phyloP scores from a whole-genome alignment of 2,797 vertebrate species.

The Myoxocephalus aenaeus region DNA sequence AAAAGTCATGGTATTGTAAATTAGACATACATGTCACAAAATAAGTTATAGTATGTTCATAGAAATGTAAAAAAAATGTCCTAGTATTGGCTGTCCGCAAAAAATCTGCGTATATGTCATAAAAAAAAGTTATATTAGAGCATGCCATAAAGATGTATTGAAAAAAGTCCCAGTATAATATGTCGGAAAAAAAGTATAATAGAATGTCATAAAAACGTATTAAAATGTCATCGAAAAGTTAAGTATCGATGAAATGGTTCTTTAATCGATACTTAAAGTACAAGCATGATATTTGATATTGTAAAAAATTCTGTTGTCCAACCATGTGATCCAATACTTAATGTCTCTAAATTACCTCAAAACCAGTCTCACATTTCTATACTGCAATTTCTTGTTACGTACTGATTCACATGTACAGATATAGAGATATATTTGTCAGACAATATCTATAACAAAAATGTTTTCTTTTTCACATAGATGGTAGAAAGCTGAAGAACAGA shows the following conservation, averaged over 20 bases:
- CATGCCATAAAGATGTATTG: too few relatives aligned
- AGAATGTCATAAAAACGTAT: too few relatives aligned
- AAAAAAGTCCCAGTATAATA: too few relatives aligned
- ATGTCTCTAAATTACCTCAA: neutral
- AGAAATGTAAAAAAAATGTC: too few relatives aligned
- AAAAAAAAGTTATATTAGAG: too few relatives aligned
- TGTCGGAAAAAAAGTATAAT: too few relatives aligned
- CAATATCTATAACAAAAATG: slow-evolving; percentile 7
- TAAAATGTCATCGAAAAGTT: too few relatives aligned
- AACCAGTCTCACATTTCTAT: neutral
- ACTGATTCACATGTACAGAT: neutral
- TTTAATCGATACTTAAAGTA: neutral
- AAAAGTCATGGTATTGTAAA: too few relatives aligned
- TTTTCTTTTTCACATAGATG: slow-evolving; percentile 83
- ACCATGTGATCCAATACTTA: neutral
- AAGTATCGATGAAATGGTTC: too few relatives aligned
- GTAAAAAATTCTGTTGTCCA: neutral
- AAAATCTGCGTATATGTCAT: neutral
- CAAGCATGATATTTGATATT: too few relatives aligned
- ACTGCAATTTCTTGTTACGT: neutral
- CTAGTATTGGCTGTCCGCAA: neutral
- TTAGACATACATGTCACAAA: too few relatives aligned
- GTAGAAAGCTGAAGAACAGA: slow-evolving; percentile 94
- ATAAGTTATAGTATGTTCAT: too few relatives aligned
- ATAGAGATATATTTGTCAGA: neutral